These are phyloP conservation scores for Hydrolagus affinis DNA, from an alignment of 2,113 vertebrate genomes.

Conservation along the genomic window DNA sequence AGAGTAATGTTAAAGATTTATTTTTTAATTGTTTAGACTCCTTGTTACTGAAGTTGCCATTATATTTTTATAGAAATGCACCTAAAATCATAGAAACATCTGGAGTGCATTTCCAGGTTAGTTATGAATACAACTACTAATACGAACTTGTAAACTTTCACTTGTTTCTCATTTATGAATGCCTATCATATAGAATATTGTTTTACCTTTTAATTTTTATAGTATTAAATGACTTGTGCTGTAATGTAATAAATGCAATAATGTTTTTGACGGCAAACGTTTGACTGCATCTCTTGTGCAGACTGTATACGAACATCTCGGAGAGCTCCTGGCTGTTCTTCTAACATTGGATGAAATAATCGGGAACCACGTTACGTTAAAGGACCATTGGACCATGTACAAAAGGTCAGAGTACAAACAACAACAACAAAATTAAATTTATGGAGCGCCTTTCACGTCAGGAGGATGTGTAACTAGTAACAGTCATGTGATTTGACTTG, in stretches of 20 bases:
- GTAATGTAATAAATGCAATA: neutral
- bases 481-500: no score
- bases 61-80: slow-evolving; percentile 57
- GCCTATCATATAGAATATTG: neutral
- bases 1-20: no score
- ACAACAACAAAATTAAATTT: neutral
- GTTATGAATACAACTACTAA: neutral
- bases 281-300: slow-evolving; percentile 44
- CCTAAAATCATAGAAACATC: slow-evolving; percentile 93
- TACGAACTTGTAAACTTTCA: neutral
- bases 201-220: slow-evolving; percentile 31
- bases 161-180: slow-evolving; percentile 27
- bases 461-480: no score
- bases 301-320: slow-evolving; percentile 90
- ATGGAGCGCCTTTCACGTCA: no score
- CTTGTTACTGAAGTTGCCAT: slow-evolving; percentile 36
- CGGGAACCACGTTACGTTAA: slow-evolving; percentile 82
- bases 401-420: slow-evolving; percentile 71
- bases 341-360: slow-evolving; percentile 92
- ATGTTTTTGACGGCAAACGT: neutral
- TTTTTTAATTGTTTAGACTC: neutral
- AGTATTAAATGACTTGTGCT: neutral
- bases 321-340: slow-evolving; percentile 79
- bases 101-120: slow-evolving; percentile 95
- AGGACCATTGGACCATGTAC: slow-evolving; percentile 98